Evolutionary conservation across 1,140 invertebrate genomes (phyloP).

Genomic region (Formica selysi): DNA sequence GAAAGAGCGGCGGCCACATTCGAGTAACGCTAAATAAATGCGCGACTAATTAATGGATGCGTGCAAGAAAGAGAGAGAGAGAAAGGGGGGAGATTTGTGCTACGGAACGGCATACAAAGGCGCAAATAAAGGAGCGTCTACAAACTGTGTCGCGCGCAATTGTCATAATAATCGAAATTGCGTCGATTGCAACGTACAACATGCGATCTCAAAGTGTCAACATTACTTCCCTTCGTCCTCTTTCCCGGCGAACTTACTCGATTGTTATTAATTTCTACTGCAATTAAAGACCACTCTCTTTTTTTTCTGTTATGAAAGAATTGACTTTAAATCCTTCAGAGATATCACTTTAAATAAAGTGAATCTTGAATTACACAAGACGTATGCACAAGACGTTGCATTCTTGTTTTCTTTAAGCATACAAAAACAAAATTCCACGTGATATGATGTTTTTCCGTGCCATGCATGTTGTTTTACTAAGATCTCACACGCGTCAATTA

Average conservation of each 20-base stretch:
- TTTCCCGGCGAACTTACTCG: neutral
- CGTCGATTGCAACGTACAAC: neutral
- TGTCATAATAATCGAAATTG: slow-evolving; percentile 63
- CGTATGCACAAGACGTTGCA: neutral
- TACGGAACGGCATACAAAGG: slow-evolving; percentile 9
- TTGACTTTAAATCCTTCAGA: neutral
- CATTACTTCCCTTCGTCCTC: neutral
- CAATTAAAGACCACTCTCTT: slow-evolving; percentile 24
- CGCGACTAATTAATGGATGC: slow-evolving; percentile 70
- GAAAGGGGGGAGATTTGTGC: neutral
- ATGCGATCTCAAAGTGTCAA: neutral
- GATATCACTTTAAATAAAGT: no score
- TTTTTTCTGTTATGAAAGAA: neutral
- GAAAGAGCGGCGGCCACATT: slow-evolving; percentile 29
- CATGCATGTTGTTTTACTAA: neutral
- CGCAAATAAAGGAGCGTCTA: slow-evolving; percentile 68
- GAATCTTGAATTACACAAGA: neutral
- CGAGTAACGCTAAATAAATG: slow-evolving; percentile 63
- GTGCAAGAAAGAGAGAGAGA: neutral
- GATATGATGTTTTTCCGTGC: no score
- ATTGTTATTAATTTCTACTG: neutral
- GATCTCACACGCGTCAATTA: slow-evolving; percentile 12
- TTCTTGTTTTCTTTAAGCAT: neutral
- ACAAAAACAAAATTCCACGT: no score
- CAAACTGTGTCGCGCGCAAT: slow-evolving; percentile 39